These are phyloP conservation scores for Acanthurus leucopareius DNA, from an alignment of 2,797 vertebrate species.

Conservation along the genomic window DNA sequence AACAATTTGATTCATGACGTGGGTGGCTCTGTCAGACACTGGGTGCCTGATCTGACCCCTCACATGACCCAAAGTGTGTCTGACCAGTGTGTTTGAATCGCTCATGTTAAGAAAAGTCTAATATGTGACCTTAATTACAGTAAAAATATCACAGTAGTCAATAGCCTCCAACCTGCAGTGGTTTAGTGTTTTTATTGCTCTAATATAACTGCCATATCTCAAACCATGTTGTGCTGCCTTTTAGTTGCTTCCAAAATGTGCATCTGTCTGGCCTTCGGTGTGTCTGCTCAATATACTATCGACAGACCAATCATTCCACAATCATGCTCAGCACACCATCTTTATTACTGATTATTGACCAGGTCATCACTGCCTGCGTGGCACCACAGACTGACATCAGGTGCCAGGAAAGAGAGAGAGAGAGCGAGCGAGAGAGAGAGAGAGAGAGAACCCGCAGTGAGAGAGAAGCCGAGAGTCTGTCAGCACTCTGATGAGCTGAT, in stretches of 20 bases:
- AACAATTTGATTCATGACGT: neutral
- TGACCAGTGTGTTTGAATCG: neutral
- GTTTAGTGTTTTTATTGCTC: slow-evolving; percentile 56
- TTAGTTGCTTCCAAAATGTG: slow-evolving; percentile 71
- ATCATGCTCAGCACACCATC: slow-evolving; percentile 94
- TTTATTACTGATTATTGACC: slow-evolving; percentile 97
- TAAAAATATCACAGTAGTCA: slow-evolving; percentile 7
- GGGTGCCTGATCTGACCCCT: neutral
- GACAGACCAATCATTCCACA: slow-evolving; percentile 95
- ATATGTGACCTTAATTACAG: slow-evolving; percentile 12
- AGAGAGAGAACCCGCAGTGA: slow-evolving; percentile 36
- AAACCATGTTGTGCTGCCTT: slow-evolving; percentile 60
- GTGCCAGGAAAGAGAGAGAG: slow-evolving; percentile 75
- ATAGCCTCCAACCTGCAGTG: slow-evolving; percentile 27
- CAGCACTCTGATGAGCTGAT: slow-evolving; percentile 75
- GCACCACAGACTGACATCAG: slow-evolving; percentile 87
- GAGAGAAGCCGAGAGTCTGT: slow-evolving; percentile 65
- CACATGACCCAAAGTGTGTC: neutral
- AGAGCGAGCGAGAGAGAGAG: slow-evolving; percentile 45
- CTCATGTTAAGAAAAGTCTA: neutral
- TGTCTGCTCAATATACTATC: slow-evolving; percentile 86
- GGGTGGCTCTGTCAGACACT: neutral
- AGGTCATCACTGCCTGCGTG: slow-evolving; percentile 89
- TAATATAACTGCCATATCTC: slow-evolving; percentile 63
- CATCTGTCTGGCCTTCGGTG: slow-evolving; percentile 71